Conservation (phyloP, 2,113 vertebrate genomes). For the Beaufortia kweichowensis region DNA sequence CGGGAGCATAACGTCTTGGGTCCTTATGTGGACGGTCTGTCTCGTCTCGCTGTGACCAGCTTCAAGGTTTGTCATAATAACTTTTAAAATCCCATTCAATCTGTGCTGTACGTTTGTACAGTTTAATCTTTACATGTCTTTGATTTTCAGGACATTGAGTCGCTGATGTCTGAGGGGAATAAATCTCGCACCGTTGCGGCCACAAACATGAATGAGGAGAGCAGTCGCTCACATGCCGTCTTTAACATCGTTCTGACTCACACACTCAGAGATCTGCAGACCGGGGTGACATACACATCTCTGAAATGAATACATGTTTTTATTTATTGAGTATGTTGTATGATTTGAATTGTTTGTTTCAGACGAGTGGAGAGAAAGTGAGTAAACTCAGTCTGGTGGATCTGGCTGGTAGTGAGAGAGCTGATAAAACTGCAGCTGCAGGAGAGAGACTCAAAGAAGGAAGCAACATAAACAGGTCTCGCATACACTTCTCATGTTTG, state of each 20-base stretch:
- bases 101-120: background rate
- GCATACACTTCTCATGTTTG: no score
- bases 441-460: conserved; percentile 96
- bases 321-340: background rate
- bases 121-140: background rate
- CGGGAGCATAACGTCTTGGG: conserved; percentile 95
- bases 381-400: conserved; percentile 95
- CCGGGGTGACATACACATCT: conserved; percentile 78
- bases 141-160: conserved; percentile 85
- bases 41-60: conserved; percentile 90
- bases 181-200: conserved; percentile 95
- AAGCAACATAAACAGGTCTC: conserved; percentile 97
- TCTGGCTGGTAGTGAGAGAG: conserved; percentile 93
- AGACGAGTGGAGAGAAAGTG: conserved; percentile 97
- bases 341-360: conserved; percentile 2
- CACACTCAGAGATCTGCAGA: conserved; percentile 84
- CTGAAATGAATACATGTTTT: no score
- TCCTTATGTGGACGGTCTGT: conserved; percentile 94
- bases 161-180: conserved; percentile 96
- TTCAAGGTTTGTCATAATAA: conserved; percentile 81
- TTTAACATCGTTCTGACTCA: conserved; percentile 97
- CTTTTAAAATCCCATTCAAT: background rate
- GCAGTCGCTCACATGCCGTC: conserved; percentile 92
- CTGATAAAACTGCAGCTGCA: conserved; percentile 92
- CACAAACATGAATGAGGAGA: conserved; percentile 98